A percentile compares a stretch with the other conserved stretches of the same genome.
Conservation (phyloP, 2,888 invertebrate species). For the Pristionchus exspectatus region DNA sequence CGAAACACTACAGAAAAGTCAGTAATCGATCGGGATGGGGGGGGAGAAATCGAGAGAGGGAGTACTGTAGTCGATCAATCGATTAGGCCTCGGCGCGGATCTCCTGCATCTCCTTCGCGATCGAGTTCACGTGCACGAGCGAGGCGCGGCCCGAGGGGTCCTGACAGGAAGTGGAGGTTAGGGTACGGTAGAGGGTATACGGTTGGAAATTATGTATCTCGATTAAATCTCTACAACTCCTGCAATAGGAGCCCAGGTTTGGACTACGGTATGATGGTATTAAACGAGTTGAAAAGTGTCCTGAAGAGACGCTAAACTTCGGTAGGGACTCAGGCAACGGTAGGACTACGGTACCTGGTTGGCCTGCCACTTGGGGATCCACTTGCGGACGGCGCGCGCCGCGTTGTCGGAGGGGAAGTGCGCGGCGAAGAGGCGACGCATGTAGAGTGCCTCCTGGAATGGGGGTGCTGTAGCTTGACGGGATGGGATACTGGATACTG, state of each 20-base stretch:
- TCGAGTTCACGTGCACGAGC: constrained; percentile 60
- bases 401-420: constrained; percentile 79
- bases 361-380: constrained; percentile 78
- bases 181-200: not conserved
- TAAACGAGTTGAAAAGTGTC: not conserved
- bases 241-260: not conserved
- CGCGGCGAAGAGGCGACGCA: constrained; percentile 80
- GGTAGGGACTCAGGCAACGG: not conserved
- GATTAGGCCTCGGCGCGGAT: constrained; percentile 34
- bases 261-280: too few relatives aligned
- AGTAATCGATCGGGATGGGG: not conserved
- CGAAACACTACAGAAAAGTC: not conserved
- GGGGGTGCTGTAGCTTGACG: constrained; percentile 59
- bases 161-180: not conserved
- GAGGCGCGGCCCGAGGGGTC: constrained; percentile 64
- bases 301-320: not conserved
- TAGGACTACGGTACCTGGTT: constrained; percentile 63
- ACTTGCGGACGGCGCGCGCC: constrained; percentile 72
- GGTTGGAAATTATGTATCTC: not conserved
- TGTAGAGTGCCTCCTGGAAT: constrained; percentile 81
- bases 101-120: constrained; percentile 40
- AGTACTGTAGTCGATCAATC: constrained; percentile 17
- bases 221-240: not conserved
- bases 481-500: not conserved
- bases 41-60: not conserved